These are phyloP conservation scores for Hypotaenidia okinawae DNA, from an alignment of 2,797 vertebrate species.

Conservation along the genomic window DNA sequence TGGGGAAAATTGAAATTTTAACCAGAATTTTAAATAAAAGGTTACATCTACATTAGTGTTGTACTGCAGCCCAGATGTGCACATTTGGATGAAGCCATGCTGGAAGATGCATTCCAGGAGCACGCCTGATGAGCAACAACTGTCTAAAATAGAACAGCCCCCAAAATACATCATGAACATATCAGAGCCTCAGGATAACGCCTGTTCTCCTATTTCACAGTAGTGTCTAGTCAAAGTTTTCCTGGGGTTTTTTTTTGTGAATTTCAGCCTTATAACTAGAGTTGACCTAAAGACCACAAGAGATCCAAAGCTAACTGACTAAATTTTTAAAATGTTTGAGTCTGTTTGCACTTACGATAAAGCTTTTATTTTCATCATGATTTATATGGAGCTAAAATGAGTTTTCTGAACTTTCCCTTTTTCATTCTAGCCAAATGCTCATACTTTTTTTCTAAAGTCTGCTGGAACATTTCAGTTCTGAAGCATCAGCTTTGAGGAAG, in stretches of 20 bases:
- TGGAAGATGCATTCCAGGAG: not conserved
- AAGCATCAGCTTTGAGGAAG: not conserved
- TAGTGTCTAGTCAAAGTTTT: not conserved
- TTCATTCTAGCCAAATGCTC: not conserved
- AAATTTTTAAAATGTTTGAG: not conserved
- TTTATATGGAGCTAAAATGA: not conserved
- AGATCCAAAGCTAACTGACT: not conserved
- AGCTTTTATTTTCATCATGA: not conserved
- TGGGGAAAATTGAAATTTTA: not conserved
- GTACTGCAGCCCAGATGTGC: not conserved
- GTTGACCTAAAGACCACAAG: not conserved
- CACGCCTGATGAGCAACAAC: not conserved
- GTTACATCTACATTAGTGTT: not conserved
- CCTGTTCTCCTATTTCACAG: not conserved
- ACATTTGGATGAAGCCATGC: not conserved
- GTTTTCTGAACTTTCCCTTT: not conserved
- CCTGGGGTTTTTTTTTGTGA: not conserved
- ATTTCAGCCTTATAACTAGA: not conserved
- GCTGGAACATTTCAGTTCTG: not conserved
- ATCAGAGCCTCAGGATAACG: not conserved
- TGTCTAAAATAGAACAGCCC: not conserved
- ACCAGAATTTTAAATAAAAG: not conserved
- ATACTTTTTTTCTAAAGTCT: not conserved
- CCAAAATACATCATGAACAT: not conserved
- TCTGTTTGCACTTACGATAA: not conserved